phyloP scores from a whole-genome alignment of 2,888 invertebrate genomes.

The Digitonthophagus gazella region DNA sequence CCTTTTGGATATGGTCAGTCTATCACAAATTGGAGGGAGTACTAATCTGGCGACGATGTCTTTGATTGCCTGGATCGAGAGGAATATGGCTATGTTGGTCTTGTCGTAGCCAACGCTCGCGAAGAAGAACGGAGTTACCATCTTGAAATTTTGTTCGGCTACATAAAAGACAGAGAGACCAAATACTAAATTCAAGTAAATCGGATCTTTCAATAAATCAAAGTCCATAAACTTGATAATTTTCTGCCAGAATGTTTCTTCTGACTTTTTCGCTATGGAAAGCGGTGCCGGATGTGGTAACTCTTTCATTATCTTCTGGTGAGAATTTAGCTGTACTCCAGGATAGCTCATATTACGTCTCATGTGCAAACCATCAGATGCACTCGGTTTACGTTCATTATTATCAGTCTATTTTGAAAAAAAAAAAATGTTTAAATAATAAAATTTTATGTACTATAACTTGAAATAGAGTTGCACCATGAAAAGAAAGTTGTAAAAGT shows the following conservation, averaged over 20 bases:
- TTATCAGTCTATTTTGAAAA: slow-evolving; percentile 3
- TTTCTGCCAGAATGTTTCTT: slow-evolving; percentile 44
- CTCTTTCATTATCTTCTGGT: slow-evolving; percentile 41
- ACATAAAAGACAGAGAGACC: slow-evolving; percentile 73
- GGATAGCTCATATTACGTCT: slow-evolving; percentile 50
- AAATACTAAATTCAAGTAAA: slow-evolving; percentile 69
- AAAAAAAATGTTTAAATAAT: neutral
- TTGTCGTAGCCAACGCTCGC: slow-evolving; percentile 62
- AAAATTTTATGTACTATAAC: too few species aligned
- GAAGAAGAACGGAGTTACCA: slow-evolving; percentile 70
- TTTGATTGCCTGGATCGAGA: slow-evolving; percentile 72
- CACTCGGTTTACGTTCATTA: slow-evolving; percentile 19
- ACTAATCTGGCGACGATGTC: slow-evolving; percentile 72
- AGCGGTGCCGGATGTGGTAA: slow-evolving; percentile 37
- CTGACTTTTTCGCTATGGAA: slow-evolving; percentile 37
- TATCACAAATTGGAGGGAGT: slow-evolving; percentile 72
- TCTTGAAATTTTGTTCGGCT: slow-evolving; percentile 73
- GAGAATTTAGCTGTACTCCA: slow-evolving; percentile 44
- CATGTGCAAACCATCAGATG: slow-evolving; percentile 38
- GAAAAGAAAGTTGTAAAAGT: too few species aligned
- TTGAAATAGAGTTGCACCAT: too few species aligned
- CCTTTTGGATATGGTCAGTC: slow-evolving; percentile 63
- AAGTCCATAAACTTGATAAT: slow-evolving; percentile 68
- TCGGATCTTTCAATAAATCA: slow-evolving; percentile 68
- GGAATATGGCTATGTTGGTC: slow-evolving; percentile 68